Evolutionary conservation across 2,113 vertebrate genomes (phyloP).

Genomic region (Xenopus borealis): DNA sequence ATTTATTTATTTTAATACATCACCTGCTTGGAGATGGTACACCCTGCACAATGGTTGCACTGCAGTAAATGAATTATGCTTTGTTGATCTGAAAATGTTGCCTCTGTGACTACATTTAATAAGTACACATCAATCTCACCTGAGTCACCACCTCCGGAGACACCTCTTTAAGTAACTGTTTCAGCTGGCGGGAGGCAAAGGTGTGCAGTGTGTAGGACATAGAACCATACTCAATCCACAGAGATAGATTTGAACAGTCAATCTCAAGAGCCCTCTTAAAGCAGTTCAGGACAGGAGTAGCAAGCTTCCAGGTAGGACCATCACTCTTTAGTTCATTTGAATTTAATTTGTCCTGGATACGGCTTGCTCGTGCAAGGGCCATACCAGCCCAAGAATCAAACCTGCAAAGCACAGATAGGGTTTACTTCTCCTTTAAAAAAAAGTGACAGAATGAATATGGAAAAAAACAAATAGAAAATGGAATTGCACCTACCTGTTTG

Average conservation of each 20-base stretch:
- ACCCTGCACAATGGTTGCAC: too few relatives aligned
- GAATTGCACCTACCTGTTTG: constrained; percentile 74
- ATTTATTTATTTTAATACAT: too few relatives aligned
- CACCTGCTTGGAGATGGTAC: too few relatives aligned
- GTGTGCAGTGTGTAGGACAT: constrained; percentile 86
- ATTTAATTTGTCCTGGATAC: constrained; percentile 96
- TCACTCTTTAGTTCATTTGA: constrained; percentile 95
- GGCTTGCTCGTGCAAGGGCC: constrained; percentile 91
- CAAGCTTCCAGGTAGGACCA: constrained; percentile 93
- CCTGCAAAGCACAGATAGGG: constrained; percentile 59
- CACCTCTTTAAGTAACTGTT: constrained; percentile 85
- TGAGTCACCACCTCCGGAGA: constrained; percentile 84
- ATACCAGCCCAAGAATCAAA: constrained; percentile 99
- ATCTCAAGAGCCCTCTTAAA: constrained; percentile 93
- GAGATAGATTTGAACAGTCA: constrained; percentile 85
- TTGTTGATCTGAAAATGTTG: too few relatives aligned
- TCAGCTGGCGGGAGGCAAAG: constrained; percentile 90
- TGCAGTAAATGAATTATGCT: too few relatives aligned
- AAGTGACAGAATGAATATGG: too few relatives aligned
- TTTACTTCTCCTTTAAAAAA: too few relatives aligned
- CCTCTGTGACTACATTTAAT: too few relatives aligned
- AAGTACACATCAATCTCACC: constrained; percentile 61
- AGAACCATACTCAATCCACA: constrained; percentile 97
- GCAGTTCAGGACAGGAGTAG: constrained; percentile 85
- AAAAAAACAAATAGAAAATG: too few relatives aligned